Evolutionary conservation across 35 echinoderm and acorn worm species (phyloP), one percentile per base, ranked within the genome.

Genomic region (Diadema setosum): DNA sequence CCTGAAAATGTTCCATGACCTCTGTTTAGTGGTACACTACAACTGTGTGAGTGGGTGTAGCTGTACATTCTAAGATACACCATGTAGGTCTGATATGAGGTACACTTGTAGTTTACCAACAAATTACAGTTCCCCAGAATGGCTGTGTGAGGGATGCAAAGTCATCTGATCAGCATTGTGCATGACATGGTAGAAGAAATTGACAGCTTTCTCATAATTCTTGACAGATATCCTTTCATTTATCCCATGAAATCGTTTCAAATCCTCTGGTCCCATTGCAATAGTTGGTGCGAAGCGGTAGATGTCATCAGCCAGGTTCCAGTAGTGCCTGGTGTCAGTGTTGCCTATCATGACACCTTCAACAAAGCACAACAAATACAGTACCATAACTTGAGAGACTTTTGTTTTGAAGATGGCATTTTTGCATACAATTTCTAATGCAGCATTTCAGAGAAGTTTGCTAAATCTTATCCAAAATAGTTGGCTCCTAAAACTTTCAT

Each of bases 141-240:
- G 73, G 44, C 73, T 41, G 24, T 78, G 73, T 43, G 14, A 41
- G 14, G 37, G 25, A 36, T 21, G 24, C 9, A 78, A 26, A n/a
- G 39, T 21, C 73, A 42, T 44, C 36, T 78, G 32, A 67, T 96
- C 94, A 31, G 94, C 70, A 23, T 89, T 92, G 4, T 65, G 74
- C 86, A 90, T 96, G 1, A 93, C 20, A 30, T 86, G 83, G 46
- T 96, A 96, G 58, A 75, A 96, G 58, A 90, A 89, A 39, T 93
- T 96, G 39, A 97, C 86, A 0, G 59, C 58, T 55, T 93, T 46
- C 44, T 90, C 64, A 40, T 90, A 90, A 70, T 97, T 89, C 15
- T 69, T n/a, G 0, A 97, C 23, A 5, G 85, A 84, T 39, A 97
- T 93, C 44, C 94, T 93, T 59, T 97, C 94, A n/a, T 97, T 97